Evolutionary conservation across 1,140 invertebrate genomes (phyloP), one percentile per base, ranked within the genome.

Genomic region (Copidosoma floridanum): DNA sequence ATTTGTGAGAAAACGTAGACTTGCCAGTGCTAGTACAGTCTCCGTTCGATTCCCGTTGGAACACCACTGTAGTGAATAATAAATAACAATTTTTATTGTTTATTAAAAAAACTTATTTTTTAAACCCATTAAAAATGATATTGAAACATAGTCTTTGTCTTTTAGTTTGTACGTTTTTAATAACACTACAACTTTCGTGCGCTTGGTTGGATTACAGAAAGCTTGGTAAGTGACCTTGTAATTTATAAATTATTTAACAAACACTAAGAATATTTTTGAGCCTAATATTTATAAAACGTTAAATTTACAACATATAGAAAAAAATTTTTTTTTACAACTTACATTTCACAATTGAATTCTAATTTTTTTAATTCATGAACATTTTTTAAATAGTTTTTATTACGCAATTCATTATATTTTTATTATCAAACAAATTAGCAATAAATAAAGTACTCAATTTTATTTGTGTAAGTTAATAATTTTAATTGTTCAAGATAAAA

Each of bases 401-500:
- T 21, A 18, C 8, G 8, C 40, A 3, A 16, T 41, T 16, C 3
- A 3, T 21, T 14, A 46, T 14, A 26, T 8, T 43, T 8, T 6
- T 20, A 43, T 43, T 43, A 43, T 3, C 40, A 18, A 43, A 43
- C 21, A 20, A 43, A 43, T 43, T 43, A 43, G 3, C 3, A 18
- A 43, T 14, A 14, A 43, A 16, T 7, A 43, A 48, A 47, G 5
- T 23, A 20, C 2, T 47, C 10, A n/a, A n/a, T n/a, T n/a, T n/a
- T n/a, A n/a, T n/a, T n/a, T n/a, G n/a, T n/a, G n/a, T n/a, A n/a
- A n/a, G n/a, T n/a, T 41, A 16, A 53, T 20, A 23, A 55, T 29
- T 21, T 24, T 29, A 24, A n/a, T 35, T 20, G n/a, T 72, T 67
- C 0, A 26, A 74, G 71, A 70, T 11, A 58, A 44, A 37, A 68